Base-by-base conservation (phyloP, 2,797 vertebrate species). In the Nasua narica region DNA sequence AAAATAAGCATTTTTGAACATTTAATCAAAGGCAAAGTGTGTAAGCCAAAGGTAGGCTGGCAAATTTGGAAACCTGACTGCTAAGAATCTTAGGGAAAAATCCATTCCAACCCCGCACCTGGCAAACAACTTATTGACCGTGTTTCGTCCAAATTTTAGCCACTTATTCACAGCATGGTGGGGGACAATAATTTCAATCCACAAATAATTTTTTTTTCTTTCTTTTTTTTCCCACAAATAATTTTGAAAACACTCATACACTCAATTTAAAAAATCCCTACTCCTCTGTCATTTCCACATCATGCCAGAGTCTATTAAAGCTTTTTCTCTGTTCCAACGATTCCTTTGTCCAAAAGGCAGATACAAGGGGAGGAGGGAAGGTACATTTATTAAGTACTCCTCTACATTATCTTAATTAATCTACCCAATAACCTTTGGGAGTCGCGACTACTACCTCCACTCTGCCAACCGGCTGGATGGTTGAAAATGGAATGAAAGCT, bases 271-370 rank as follows among this genome's bases (percentile, higher is more conserved):
- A 87, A 84, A 27, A 94, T 76, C 18, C 32, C 27, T 56, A 87
- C 35, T 60, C 70, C 76, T 69, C 62, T 37, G n/a, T 46, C 58
- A 52, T 89, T 87, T 27, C 52, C 54, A 90, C 27, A 43, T 92
- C 54, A 67, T 15, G 21, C n/a, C 8, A 67, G 93, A 90, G 6
- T 76, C 74, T n/a, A 18, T 35, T 77, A 37, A 52, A 62, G 25
- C 52, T 58, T 92, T 89, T 54, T 85, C 40, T 76, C 56, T 84
- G 72, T 43, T 74, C 40, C 29, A 78, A 19, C 4, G 48, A 95
- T 46, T 87, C 32, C 48, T 96, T 87, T 90, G 50, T 81, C n/a
- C 91, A 96, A 81, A 67, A 81, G 46, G 50, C 56, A 87, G n/a
- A n/a, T n/a, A n/a, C n/a, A 43, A 27, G 18, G 50, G 21, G n/a